Percentiles rank a stretch among this genome's conserved stretches.
Evolutionary conservation across 2,113 vertebrate species (phyloP).

Genomic region (Coptodon bakossiorum): DNA sequence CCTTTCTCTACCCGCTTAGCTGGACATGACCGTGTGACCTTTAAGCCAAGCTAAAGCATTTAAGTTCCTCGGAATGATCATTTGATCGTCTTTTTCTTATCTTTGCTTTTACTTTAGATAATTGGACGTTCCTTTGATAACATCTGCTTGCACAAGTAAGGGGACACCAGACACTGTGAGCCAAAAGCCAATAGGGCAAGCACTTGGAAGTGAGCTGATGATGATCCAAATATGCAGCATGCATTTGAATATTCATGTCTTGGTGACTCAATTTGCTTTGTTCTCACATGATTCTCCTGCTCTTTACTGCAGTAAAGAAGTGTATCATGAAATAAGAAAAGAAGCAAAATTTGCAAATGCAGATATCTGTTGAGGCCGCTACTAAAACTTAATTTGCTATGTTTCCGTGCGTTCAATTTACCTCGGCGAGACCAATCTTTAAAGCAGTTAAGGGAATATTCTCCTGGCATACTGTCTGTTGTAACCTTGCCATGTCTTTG

Average conservation of each 20-base stretch:
- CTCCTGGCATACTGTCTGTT: not conserved
- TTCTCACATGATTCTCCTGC: not conserved
- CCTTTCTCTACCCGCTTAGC: not conserved
- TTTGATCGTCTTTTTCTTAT: conserved; percentile 27
- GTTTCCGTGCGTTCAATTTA: not conserved
- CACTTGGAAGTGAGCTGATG: not conserved
- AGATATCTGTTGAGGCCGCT: not conserved
- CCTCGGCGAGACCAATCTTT: not conserved
- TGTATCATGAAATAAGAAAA: not conserved
- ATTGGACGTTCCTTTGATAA: conserved; percentile 28
- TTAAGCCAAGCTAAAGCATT: conserved; percentile 14
- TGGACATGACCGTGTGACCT: conserved; percentile 1
- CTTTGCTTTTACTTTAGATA: conserved; percentile 28
- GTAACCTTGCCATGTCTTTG: not conserved
- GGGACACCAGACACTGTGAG: not conserved
- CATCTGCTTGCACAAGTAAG: not conserved
- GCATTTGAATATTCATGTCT: not conserved
- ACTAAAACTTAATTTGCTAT: not conserved
- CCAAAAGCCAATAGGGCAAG: not conserved
- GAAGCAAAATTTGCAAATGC: not conserved
- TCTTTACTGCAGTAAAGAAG: not conserved
- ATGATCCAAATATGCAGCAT: not conserved
- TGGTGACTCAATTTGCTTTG: not conserved
- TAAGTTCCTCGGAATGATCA: conserved; percentile 14
- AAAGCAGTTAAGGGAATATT: not conserved